phyloP scores from a whole-genome alignment of 2,113 vertebrate species.

The Crotalus helleri region DNA sequence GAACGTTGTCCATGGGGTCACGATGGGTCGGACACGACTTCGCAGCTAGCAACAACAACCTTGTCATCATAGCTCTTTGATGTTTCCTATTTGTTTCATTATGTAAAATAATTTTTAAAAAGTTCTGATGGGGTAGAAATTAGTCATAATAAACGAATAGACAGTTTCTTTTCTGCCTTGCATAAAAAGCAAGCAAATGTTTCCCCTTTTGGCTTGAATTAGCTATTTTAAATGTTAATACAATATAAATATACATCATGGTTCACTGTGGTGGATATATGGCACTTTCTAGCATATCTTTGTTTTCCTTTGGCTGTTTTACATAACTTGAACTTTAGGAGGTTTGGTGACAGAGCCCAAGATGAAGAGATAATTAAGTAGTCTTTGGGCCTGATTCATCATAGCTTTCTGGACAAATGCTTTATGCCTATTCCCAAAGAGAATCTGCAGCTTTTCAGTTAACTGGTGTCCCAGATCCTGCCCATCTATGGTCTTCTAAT shows the following conservation, averaged over 20 bases:
- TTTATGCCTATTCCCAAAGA: background rate
- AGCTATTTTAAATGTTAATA: accelerated
- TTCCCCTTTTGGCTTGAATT: background rate
- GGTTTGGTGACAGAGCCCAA: background rate
- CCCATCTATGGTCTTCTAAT: background rate
- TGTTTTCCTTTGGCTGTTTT: background rate
- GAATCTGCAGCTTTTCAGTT: background rate
- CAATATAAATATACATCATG: background rate
- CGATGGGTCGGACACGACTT: too few species aligned
- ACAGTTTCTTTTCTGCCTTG: background rate
- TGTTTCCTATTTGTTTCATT: background rate
- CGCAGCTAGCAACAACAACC: too few species aligned
- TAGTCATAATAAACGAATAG: background rate
- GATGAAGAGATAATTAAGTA: background rate
- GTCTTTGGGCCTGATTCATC: background rate
- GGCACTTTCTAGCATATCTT: background rate
- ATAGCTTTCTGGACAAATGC: background rate
- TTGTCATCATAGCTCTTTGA: background rate
- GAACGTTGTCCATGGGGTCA: too few species aligned
- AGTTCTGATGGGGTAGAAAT: background rate
- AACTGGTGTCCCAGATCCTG: background rate
- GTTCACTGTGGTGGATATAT: background rate
- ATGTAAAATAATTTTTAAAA: background rate
- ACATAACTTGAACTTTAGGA: background rate
- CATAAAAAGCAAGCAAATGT: background rate